A percentile compares a stretch with the other conserved stretches of the same genome.
Evolutionary conservation across 1,140 invertebrate genomes (phyloP).

Genomic region (Ruditapes philippinarum): DNA sequence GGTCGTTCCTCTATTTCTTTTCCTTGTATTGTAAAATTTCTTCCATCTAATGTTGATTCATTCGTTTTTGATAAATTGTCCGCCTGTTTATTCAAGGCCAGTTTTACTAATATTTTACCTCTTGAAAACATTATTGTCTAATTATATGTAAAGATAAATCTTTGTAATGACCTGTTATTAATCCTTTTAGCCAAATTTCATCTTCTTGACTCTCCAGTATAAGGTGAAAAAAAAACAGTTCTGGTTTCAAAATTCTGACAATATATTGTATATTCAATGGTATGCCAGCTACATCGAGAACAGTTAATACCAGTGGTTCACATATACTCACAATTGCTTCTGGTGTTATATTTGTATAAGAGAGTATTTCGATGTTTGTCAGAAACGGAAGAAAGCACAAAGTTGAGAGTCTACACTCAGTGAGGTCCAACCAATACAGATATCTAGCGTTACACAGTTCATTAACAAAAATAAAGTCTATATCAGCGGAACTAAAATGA

Average conservation of each 20-base stretch:
- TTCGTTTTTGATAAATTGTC: not conserved
- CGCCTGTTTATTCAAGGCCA: not conserved
- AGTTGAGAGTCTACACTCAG: constrained; percentile 11
- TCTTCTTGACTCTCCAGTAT: constrained; percentile 1
- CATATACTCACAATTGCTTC: constrained; percentile 24
- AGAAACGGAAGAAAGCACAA: constrained; percentile 8
- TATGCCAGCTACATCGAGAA: constrained; percentile 37
- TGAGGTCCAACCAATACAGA: constrained; percentile 30
- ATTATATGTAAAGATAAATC: constrained; percentile 27
- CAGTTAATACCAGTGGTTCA: constrained; percentile 17
- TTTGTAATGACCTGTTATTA: not conserved
- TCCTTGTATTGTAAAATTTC: constrained; percentile 13
- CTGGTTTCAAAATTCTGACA: constrained; percentile 20
- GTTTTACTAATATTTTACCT: constrained; percentile 8
- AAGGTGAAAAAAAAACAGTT: constrained; percentile 18
- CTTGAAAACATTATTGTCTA: constrained; percentile 28
- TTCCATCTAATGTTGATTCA: not conserved
- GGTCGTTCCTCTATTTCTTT: constrained; percentile 15
- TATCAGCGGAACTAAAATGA: not conserved
- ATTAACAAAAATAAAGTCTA: constrained; percentile 9
- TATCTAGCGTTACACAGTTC: not conserved
- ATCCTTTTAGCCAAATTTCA: constrained; percentile 12
- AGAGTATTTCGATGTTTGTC: constrained; percentile 36
- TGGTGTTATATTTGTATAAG: constrained; percentile 26
- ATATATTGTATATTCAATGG: constrained; percentile 10